Evolutionary conservation across 2,888 invertebrate genomes (phyloP).

Genomic region (Kuschelorhynchus macadamiae): DNA sequence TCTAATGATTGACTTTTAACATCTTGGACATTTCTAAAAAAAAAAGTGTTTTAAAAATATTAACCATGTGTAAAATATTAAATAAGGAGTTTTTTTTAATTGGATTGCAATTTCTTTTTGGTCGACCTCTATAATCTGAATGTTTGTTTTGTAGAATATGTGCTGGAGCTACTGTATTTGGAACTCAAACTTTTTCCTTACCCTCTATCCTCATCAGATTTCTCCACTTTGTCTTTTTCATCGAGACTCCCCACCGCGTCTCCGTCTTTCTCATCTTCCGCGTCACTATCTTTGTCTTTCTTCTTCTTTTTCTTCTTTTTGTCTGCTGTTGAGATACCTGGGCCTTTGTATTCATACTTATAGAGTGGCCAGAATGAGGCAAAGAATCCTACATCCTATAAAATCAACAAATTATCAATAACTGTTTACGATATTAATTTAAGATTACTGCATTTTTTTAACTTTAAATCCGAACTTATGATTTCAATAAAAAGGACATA

Average conservation of each 20-base stretch:
- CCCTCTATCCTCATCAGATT: conserved; percentile 41
- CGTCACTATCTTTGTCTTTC: conserved; percentile 86
- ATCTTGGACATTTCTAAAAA: conserved; percentile 28
- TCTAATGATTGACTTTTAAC: conserved; percentile 37
- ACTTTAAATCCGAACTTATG: too few species aligned
- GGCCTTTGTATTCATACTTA: conserved; percentile 49
- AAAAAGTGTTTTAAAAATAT: not conserved
- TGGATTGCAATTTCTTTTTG: not conserved
- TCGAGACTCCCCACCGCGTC: conserved; percentile 39
- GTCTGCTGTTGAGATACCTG: conserved; percentile 11
- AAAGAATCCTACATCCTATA: conserved; percentile 93
- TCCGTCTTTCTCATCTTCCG: conserved; percentile 70
- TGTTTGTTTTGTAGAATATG: too few species aligned
- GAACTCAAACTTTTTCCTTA: conserved; percentile 2
- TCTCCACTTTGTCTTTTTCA: conserved; percentile 32
- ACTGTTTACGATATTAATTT: not conserved
- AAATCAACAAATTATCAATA: not conserved
- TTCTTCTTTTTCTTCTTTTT: conserved; percentile 77
- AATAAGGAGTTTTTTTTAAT: not conserved
- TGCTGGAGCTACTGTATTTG: too few species aligned
- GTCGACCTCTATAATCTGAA: too few species aligned
- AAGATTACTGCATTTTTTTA: not conserved
- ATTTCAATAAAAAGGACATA: too few species aligned
- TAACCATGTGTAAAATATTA: not conserved
- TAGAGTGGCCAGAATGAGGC: conserved; percentile 96